Percentiles rank a stretch among this genome's conserved stretches.
phyloP scores from a whole-genome alignment of 1,140 invertebrate genomes.

The Drosophila ironensis region DNA sequence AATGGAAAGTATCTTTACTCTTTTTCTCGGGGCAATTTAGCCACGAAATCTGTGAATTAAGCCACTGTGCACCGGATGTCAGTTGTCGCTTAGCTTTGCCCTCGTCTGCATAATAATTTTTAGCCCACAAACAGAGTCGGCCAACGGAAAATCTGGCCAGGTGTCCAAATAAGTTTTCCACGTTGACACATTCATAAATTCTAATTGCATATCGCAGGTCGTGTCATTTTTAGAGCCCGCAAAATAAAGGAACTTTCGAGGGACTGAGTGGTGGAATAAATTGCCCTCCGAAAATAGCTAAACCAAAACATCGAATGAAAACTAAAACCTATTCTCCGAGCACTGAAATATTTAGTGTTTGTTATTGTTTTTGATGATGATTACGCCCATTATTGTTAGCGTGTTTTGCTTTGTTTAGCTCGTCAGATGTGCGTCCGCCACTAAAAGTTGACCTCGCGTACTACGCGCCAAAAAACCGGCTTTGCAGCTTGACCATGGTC shows the following conservation, averaged over 20 bases:
- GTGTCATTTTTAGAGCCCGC: slow-evolving; percentile 55
- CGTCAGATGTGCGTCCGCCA: slow-evolving; percentile 42
- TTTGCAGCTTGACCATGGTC: slow-evolving; percentile 57
- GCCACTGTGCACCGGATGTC: slow-evolving; percentile 15
- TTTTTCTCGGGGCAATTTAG: too few species aligned
- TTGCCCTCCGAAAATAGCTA: too few species aligned
- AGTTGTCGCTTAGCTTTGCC: slow-evolving; percentile 4
- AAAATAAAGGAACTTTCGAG: background rate
- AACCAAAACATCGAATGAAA: too few species aligned
- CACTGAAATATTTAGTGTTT: slow-evolving; percentile 19
- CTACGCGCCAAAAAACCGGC: slow-evolving; percentile 41
- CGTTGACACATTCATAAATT: slow-evolving; percentile 68
- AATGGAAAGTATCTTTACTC: too few species aligned
- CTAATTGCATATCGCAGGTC: slow-evolving; percentile 66
- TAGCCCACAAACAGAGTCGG: background rate
- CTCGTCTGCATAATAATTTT: slow-evolving; percentile 37
- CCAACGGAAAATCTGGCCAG: background rate
- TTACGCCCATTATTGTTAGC: slow-evolving; percentile 10
- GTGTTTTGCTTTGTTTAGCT: slow-evolving; percentile 46
- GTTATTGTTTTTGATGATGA: background rate
- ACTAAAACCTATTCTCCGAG: slow-evolving; percentile 21
- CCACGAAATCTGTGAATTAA: too few species aligned
- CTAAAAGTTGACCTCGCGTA: slow-evolving; percentile 45
- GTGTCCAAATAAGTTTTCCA: slow-evolving; percentile 37
- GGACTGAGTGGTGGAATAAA: too few species aligned